Conservation (phyloP, 2,888 invertebrate genomes). For the Chaetogeoica ovagalla region DNA sequence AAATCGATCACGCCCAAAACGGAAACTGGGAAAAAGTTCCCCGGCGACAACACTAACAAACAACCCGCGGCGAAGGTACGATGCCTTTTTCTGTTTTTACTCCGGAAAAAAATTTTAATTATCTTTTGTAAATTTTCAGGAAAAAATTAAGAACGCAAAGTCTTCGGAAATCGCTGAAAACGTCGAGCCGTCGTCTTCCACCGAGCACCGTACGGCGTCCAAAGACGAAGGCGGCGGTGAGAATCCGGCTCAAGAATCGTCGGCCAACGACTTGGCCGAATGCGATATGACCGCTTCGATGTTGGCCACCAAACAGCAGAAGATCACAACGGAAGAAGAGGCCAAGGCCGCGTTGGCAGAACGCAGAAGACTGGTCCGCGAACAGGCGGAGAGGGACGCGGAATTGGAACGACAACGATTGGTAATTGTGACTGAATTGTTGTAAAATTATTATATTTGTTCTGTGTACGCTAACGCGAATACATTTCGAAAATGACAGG, state of each 20-base stretch:
- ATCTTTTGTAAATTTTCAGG: conserved; percentile 19
- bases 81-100: neutral
- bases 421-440: conserved; percentile 58
- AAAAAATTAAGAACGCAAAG: conserved; percentile 54
- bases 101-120: no score
- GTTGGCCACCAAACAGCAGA: conserved; percentile 69
- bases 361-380: conserved; percentile 80
- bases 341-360: conserved; percentile 93
- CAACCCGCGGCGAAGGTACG: conserved; percentile 33
- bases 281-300: conserved; percentile 65
- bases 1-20: conserved; percentile 59
- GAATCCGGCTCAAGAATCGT: conserved; percentile 59
- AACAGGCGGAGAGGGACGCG: conserved; percentile 88
- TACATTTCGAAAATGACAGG: conserved; percentile 59
- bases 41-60: conserved; percentile 54
- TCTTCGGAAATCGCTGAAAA: conserved; percentile 59
- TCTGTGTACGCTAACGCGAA: neutral
- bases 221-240: conserved; percentile 52
- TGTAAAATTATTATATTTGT: neutral
- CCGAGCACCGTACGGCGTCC: conserved; percentile 4
- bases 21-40: conserved; percentile 57
- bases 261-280: conserved; percentile 60
- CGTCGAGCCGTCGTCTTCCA: conserved; percentile 57
- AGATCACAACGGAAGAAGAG: conserved; percentile 85
- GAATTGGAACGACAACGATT: conserved; percentile 74